Conservation (phyloP, 2,113 vertebrate species). For the Dendropsophus ebraccatus region DNA sequence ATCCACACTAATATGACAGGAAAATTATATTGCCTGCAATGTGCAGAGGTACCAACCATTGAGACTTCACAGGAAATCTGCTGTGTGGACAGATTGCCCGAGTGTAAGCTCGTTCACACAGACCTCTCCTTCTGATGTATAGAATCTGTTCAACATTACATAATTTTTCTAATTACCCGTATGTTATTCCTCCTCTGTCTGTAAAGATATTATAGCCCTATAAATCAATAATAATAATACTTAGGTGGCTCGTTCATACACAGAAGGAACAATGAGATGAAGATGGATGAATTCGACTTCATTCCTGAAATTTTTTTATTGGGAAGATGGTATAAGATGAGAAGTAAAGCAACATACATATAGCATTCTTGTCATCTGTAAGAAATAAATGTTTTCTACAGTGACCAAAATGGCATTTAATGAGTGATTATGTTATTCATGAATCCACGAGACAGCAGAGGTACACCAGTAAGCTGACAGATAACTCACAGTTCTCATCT, state of each 20-base stretch:
- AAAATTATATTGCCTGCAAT: neutral
- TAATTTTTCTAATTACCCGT: slow-evolving; percentile 3
- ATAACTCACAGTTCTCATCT: slow-evolving; percentile 42
- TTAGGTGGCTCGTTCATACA: neutral
- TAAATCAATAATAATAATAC: slow-evolving; percentile 19
- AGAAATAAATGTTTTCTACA: slow-evolving; percentile 21
- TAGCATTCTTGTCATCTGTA: slow-evolving; percentile 26
- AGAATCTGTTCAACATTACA: neutral
- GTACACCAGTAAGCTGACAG: slow-evolving; percentile 20
- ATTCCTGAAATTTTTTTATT: slow-evolving; percentile 26
- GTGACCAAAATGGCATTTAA: slow-evolving; percentile 35
- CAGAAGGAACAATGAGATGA: slow-evolving; percentile 15
- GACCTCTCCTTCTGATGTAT: neutral
- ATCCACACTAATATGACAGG: neutral
- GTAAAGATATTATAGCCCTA: slow-evolving; percentile 13
- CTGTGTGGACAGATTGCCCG: neutral
- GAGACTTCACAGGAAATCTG: neutral
- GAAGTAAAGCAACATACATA: slow-evolving; percentile 31
- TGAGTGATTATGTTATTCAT: slow-evolving; percentile 39
- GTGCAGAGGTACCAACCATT: neutral
- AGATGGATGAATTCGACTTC: slow-evolving; percentile 18
- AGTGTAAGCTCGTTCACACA: neutral
- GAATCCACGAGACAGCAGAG: slow-evolving; percentile 37
- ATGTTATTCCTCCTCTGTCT: neutral
- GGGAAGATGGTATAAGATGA: slow-evolving; percentile 11